Evolutionary conservation across 2,113 vertebrate species (phyloP), one percentile per base, ranked within the genome.

Genomic region (Actenoides lindsayi): DNA sequence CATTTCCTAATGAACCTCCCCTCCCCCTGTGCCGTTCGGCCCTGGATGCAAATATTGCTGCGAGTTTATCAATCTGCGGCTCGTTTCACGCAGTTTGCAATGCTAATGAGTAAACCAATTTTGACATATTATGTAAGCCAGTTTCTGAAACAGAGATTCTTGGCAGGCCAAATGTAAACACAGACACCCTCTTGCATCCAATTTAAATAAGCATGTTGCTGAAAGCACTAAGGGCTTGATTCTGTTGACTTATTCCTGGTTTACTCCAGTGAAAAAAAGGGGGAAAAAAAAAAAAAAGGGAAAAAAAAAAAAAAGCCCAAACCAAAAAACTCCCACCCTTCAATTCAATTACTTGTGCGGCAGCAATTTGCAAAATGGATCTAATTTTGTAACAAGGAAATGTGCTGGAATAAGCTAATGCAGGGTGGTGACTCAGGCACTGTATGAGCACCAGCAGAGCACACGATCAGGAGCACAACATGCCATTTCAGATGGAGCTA

Each of bases 131-230:
- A 96, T 97, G 96, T 95, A 97, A 96, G 96, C 90, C 94, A 92
- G 91, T 96, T 97, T 97, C 95, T 96, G 96, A 95, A 95, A 96
- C 94, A 96, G 96, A 92, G 95, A 96, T 95, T 97, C 94, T 96
- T 97, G 96, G 96, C 96, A 96, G 95, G 94, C 90, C 94, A 95
- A 96, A 97, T 96, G 92, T 97, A 97, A 97, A 97, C 96, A 97
- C 90, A 97, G 93, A 95, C 93, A 96, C 80, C 92, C 93, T 95
- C 93, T 89, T 83, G 79, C 92, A 97, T 95, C 93, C 92, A 97
- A 96, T 97, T 95, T 94, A 95, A 97, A 96, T 96, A 80, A 96
- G 89, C 92, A 91, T 92, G 94, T 93, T 97, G 92, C 93, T 94
- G 69, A 92, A 97, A 95, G 96, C 74, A 93, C 91, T 73, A 46